Percentiles rank a stretch among this genome's conserved stretches.
Evolutionary conservation across 2,888 invertebrate genomes (phyloP).

Genomic region (Drosophila fulvimacula): DNA sequence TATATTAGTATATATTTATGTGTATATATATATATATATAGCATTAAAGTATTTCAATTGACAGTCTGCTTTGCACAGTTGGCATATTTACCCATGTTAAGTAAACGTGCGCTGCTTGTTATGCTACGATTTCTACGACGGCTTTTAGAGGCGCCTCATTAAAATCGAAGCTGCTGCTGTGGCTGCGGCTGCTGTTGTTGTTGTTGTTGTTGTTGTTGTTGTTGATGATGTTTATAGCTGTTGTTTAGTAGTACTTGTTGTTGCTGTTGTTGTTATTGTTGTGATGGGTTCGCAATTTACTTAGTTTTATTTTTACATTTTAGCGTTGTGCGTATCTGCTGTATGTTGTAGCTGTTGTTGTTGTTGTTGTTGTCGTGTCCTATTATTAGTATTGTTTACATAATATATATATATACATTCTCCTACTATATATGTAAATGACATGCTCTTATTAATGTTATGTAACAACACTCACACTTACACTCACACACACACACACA

Average conservation of each 20-base stretch:
- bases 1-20: constrained; percentile 7
- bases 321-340: constrained; percentile 51
- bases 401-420: constrained; percentile 38
- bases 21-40: no score
- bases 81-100: constrained; percentile 80
- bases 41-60: constrained; percentile 12
- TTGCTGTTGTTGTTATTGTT: constrained; percentile 38
- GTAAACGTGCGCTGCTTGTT: constrained; percentile 72
- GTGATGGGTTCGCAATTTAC: constrained; percentile 37
- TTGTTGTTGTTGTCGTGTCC: constrained; percentile 59
- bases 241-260: constrained; percentile 10
- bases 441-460: constrained; percentile 57
- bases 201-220: constrained; percentile 24
- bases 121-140: constrained; percentile 63
- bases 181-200: constrained; percentile 27
- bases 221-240: constrained; percentile 35
- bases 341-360: constrained; percentile 43
- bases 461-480: constrained; percentile 51
- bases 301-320: constrained; percentile 58
- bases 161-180: constrained; percentile 28
- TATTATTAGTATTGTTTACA: constrained; percentile 67
- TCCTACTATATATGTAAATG: constrained; percentile 27
- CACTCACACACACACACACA: no score
- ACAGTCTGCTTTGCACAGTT: constrained; percentile 23
- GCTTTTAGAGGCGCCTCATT: constrained; percentile 55